A percentile compares a stretch with the other conserved stretches of the same genome.
These are phyloP conservation scores for Siderastrea radians DNA, from an alignment of 92 coral and sea anemone genomes.

Conservation along the genomic window DNA sequence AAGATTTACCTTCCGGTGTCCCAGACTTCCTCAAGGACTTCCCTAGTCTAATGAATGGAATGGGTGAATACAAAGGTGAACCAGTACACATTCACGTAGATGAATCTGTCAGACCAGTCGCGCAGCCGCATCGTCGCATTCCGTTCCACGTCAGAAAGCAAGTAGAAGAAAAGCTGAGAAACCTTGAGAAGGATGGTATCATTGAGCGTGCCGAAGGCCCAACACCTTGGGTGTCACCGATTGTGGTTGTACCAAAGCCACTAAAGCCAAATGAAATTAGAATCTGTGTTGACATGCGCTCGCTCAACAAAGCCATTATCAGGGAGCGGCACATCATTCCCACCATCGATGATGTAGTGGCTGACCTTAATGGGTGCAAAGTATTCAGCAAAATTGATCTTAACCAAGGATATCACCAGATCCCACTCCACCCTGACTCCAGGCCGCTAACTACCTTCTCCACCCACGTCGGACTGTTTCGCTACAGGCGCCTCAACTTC, in stretches of 20 bases:
- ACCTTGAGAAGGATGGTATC: slow-evolving; percentile 59
- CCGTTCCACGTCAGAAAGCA: slow-evolving; percentile 70
- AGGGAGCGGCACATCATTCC: slow-evolving; percentile 74
- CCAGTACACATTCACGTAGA: slow-evolving; percentile 70
- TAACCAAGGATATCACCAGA: slow-evolving; percentile 69
- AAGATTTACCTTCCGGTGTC: slow-evolving; percentile 47
- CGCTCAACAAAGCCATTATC: slow-evolving; percentile 66
- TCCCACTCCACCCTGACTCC: slow-evolving; percentile 64
- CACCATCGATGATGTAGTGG: slow-evolving; percentile 62
- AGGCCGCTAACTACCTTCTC: slow-evolving; percentile 65
- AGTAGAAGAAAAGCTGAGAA: slow-evolving; percentile 34
- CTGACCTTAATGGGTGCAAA: slow-evolving; percentile 67
- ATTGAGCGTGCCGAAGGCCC: slow-evolving; percentile 71
- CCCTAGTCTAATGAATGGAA: slow-evolving; percentile 48
- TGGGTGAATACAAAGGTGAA: slow-evolving; percentile 47
- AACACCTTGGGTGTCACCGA: slow-evolving; percentile 77
- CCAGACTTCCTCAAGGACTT: slow-evolving; percentile 54
- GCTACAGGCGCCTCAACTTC: slow-evolving; percentile 66
- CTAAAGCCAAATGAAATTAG: slow-evolving; percentile 64
- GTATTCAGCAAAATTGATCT: slow-evolving; percentile 70
- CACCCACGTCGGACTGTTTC: slow-evolving; percentile 59
- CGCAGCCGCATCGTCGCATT: slow-evolving; percentile 64
- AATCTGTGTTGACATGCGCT: slow-evolving; percentile 83
- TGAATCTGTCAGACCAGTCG: slow-evolving; percentile 68
- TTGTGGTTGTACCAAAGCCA: slow-evolving; percentile 77